Conservation (phyloP, 2,888 invertebrate genomes). For the Shargacucullia verbasci region DNA sequence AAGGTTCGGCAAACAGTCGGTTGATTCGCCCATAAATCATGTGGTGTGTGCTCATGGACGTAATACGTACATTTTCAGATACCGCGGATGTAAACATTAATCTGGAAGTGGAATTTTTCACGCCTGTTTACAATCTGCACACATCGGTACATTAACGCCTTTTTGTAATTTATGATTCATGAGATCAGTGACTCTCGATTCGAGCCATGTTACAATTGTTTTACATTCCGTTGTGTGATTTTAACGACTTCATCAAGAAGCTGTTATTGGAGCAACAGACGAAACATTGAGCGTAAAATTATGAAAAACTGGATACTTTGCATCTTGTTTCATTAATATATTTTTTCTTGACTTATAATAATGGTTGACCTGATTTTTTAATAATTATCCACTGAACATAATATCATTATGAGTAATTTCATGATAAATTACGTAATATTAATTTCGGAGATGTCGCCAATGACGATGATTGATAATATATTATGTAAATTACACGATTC, state of each 20-base stretch:
- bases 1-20: conserved; percentile 75
- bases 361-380: conserved; percentile 2
- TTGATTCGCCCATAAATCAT: conserved; percentile 80
- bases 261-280: conserved; percentile 12
- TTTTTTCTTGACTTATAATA: conserved; percentile 10
- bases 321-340: background rate
- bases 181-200: conserved; percentile 38
- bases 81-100: conserved; percentile 46
- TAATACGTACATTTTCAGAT: conserved; percentile 67
- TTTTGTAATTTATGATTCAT: conserved; percentile 49
- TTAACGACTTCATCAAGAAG: conserved; percentile 25
- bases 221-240: conserved; percentile 19
- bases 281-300: background rate
- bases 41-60: conserved; percentile 59
- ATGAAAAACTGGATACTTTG: background rate
- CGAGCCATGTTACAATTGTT: conserved; percentile 23
- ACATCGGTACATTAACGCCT: conserved; percentile 41
- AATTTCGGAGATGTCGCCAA: conserved; percentile 43
- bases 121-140: conserved; percentile 35
- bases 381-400: conserved; percentile 19
- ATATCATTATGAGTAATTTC: conserved; percentile 30
- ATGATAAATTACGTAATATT: conserved; percentile 24
- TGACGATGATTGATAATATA: conserved; percentile 42
- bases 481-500: conserved; percentile 36
- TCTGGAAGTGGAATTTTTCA: conserved; percentile 54